Evolutionary conservation across 2,113 vertebrate genomes (phyloP).

Genomic region (Lophochroa leadbeateri): DNA sequence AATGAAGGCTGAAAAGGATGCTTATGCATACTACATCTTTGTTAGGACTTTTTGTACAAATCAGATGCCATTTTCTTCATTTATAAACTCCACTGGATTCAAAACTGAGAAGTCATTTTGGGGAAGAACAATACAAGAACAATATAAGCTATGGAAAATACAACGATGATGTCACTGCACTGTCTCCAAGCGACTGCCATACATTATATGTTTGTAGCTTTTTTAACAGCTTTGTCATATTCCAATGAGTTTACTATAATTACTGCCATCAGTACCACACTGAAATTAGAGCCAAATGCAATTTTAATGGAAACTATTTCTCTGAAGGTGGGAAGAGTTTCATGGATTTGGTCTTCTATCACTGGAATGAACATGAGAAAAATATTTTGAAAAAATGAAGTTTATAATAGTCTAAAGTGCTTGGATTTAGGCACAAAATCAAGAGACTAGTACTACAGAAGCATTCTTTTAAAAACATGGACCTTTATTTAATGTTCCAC

Average conservation of each 20-base stretch:
- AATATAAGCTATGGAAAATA: not conserved
- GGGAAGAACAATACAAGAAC: not conserved
- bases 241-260: not conserved
- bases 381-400: not conserved
- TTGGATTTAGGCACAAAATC: not conserved
- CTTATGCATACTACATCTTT: not conserved
- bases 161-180: rapidly evolving
- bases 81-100: not conserved
- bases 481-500: not conserved
- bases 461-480: not conserved
- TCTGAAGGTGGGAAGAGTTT: not conserved
- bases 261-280: not conserved
- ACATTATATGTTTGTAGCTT: not conserved
- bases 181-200: not conserved
- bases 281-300: not conserved
- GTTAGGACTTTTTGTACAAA: not conserved
- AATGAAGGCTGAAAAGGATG: not conserved
- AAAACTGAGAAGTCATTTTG: not conserved
- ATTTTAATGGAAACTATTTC: not conserved
- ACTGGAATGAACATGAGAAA: not conserved
- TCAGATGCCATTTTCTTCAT: not conserved
- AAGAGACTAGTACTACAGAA: not conserved
- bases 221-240: not conserved
- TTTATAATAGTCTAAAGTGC: not conserved
- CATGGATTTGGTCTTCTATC: not conserved